A percentile compares a stretch with the other conserved stretches of the same genome.
Conservation (phyloP, 2,888 invertebrate species). For the Caenorhabditis sp. region DNA sequence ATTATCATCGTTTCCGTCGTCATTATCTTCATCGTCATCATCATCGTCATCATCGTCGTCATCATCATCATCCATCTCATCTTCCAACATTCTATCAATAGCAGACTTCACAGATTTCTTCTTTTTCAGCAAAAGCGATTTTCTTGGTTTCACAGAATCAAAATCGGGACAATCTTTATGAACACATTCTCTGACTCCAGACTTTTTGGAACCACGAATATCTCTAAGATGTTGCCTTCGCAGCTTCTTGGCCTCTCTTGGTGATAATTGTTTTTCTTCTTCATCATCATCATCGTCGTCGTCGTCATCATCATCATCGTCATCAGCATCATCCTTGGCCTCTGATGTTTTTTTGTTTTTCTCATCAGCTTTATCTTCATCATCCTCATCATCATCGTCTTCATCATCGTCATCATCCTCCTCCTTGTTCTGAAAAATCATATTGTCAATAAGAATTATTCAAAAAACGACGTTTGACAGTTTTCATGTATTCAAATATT, state of each 20-base stretch:
- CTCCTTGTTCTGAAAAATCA: conserved; percentile 1
- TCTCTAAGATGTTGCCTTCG: conserved; percentile 1
- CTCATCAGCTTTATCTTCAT: conserved; percentile 17
- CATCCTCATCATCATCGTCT: conserved; percentile 15
- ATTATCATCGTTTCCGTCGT: conserved; percentile 37
- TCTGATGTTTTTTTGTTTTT: conserved; percentile 11
- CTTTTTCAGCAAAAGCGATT: conserved; percentile 22
- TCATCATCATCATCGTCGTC: conserved; percentile 39
- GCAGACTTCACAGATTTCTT: conserved; percentile 2
- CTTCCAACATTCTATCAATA: conserved; percentile 13
- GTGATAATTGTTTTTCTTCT: conserved; percentile 1
- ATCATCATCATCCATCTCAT: conserved; percentile 17
- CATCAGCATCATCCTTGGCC: conserved; percentile 27
- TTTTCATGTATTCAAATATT: too few species aligned
- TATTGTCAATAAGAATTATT: too few species aligned
- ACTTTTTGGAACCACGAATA: background rate
- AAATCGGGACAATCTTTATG: conserved; percentile 25
- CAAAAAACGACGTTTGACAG: too few species aligned
- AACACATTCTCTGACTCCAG: conserved; percentile 13
- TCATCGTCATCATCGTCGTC: conserved; percentile 19
- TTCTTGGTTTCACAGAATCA: conserved; percentile 21
- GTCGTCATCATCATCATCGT: conserved; percentile 39
- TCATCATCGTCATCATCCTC: conserved; percentile 18
- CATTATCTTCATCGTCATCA: conserved; percentile 35
- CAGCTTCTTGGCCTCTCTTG: background rate